Evolutionary conservation across 2,888 invertebrate species (phyloP).

Genomic region (Sinhomidia bicolor): DNA sequence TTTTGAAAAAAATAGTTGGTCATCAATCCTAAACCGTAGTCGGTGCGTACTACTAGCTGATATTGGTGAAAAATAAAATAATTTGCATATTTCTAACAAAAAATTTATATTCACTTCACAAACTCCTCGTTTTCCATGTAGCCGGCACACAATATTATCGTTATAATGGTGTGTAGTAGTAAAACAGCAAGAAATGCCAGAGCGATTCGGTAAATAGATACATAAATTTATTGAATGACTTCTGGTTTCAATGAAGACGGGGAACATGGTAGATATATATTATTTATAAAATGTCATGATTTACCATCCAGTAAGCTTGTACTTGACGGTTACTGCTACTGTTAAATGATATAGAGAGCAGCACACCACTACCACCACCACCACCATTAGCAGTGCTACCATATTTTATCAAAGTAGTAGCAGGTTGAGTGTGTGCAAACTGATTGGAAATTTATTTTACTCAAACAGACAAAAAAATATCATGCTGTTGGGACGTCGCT

Average conservation of each 20-base stretch:
- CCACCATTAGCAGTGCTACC: constrained; percentile 20
- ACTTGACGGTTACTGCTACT: constrained; percentile 54
- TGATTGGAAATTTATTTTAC: constrained; percentile 30
- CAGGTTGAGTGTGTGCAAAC: neutral
- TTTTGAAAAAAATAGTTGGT: neutral
- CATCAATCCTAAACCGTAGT: too few species aligned
- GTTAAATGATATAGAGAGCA: constrained; percentile 36
- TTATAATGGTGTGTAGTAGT: neutral
- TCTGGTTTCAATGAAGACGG: constrained; percentile 22
- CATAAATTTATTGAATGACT: constrained; percentile 36
- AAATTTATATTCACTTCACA: neutral
- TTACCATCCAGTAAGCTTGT: constrained; percentile 53
- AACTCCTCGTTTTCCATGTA: too few species aligned
- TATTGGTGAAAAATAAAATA: neutral
- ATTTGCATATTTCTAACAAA: neutral
- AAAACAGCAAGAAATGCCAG: neutral
- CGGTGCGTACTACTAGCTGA: neutral
- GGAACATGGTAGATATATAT: constrained; percentile 34
- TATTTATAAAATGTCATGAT: constrained; percentile 54
- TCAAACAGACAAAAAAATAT: neutral
- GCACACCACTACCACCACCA: too few species aligned
- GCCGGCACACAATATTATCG: neutral
- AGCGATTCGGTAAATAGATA: constrained; percentile 23
- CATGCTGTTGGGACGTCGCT: neutral
- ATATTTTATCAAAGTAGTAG: neutral